Conservation (phyloP, 2,797 vertebrate genomes). For the Streptopelia turtur region DNA sequence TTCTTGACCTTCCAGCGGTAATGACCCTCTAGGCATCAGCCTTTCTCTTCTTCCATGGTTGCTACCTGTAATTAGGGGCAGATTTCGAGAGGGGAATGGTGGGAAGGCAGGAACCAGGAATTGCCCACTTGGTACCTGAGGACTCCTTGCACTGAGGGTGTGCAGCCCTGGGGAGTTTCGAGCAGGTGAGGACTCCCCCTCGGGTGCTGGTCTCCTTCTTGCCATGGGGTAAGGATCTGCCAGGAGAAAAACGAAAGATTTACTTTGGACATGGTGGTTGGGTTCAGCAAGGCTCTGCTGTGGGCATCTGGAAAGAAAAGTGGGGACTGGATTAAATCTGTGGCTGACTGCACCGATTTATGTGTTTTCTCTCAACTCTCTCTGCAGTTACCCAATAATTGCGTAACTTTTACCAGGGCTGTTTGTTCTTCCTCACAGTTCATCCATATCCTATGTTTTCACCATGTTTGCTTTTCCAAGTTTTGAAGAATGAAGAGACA, state of each 20-base stretch:
- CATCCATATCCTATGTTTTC: background rate
- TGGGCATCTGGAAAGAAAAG: background rate
- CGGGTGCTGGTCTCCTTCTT: background rate
- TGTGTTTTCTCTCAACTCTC: background rate
- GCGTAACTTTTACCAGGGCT: background rate
- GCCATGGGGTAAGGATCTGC: background rate
- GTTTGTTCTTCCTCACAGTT: background rate
- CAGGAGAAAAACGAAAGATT: background rate
- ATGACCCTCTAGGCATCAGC: background rate
- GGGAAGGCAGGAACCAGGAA: background rate
- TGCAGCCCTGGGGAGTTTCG: background rate
- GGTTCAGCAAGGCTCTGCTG: background rate
- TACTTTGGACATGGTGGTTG: background rate
- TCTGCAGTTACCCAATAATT: background rate
- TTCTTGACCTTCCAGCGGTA: background rate
- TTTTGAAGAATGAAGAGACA: background rate
- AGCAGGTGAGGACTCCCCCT: background rate
- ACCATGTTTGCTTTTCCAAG: background rate
- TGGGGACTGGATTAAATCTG: background rate
- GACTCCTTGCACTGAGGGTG: background rate
- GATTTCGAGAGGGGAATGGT: fast-evolving
- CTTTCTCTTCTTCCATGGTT: background rate
- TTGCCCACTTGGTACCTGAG: background rate
- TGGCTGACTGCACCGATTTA: background rate
- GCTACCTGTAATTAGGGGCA: background rate